Evolutionary conservation across 2,888 invertebrate genomes (phyloP).

Genomic region (Oscheius onirici): DNA sequence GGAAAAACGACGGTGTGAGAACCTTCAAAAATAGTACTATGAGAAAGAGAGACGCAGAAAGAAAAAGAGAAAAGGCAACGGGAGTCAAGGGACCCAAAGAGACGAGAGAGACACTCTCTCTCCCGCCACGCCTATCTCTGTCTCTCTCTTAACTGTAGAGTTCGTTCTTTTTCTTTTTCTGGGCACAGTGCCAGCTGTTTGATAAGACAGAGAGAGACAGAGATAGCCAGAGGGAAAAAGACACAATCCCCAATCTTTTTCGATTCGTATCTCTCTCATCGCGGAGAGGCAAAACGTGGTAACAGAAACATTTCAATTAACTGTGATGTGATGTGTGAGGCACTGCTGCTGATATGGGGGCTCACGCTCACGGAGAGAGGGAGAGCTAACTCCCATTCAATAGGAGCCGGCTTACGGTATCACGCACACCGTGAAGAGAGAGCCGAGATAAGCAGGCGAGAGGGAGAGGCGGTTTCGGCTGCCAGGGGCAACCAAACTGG

Average conservation of each 20-base stretch:
- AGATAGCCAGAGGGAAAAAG: conserved; percentile 6
- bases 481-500: conserved; percentile 24
- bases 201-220: neutral
- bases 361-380: neutral
- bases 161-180: neutral
- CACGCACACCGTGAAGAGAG: too few species aligned
- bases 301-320: too few species aligned
- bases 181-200: neutral
- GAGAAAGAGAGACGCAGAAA: neutral
- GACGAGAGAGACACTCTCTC: neutral
- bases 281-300: too few species aligned
- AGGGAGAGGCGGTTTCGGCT: conserved; percentile 11
- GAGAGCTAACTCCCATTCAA: neutral
- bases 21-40: too few species aligned
- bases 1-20: neutral
- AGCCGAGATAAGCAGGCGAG: neutral
- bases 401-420: conserved; percentile 30
- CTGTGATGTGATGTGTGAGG: too few species aligned
- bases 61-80: neutral
- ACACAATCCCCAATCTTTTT: neutral
- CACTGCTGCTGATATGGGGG: too few species aligned
- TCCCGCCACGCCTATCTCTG: neutral
- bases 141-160: neutral
- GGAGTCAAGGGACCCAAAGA: neutral
- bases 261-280: too few species aligned